These are phyloP conservation scores for Sarcophaga subvicina DNA, from an alignment of 2,888 invertebrate genomes.

Conservation along the genomic window DNA sequence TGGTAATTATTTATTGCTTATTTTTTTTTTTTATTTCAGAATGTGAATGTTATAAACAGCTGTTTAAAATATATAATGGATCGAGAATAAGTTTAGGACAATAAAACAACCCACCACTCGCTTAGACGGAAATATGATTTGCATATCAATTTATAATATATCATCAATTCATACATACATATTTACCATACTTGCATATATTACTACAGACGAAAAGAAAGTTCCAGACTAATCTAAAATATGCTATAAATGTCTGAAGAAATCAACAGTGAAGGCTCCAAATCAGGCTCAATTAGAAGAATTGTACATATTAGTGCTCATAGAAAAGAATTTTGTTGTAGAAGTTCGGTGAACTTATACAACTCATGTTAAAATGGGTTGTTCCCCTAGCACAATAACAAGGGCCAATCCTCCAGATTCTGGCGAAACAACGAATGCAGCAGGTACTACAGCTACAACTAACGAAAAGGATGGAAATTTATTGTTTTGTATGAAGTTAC, in stretches of 20 bases:
- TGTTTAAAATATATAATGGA: too few species aligned
- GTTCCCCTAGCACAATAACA: slow-evolving; percentile 76
- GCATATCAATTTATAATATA: background rate
- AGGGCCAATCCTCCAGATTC: slow-evolving; percentile 69
- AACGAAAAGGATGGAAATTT: slow-evolving; percentile 78
- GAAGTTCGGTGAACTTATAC: background rate
- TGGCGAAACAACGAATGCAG: slow-evolving; percentile 60
- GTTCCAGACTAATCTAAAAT: background rate
- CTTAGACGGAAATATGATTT: background rate
- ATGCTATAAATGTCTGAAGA: background rate
- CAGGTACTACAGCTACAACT: slow-evolving; percentile 48
- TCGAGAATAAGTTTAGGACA: too few species aligned
- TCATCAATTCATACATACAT: background rate
- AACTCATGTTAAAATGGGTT: slow-evolving; percentile 73
- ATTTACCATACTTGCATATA: background rate
- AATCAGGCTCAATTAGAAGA: too few species aligned
- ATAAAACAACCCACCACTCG: background rate
- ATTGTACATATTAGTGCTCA: background rate
- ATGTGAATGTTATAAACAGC: too few species aligned
- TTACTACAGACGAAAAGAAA: background rate
- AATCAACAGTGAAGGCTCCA: too few species aligned
- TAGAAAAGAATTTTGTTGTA: background rate
- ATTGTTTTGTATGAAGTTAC: slow-evolving; percentile 79
- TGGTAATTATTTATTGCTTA: too few species aligned
- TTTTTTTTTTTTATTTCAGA: too few species aligned